Evolutionary conservation across 2,888 invertebrate genomes (phyloP).

Genomic region (Unio delphinus): DNA sequence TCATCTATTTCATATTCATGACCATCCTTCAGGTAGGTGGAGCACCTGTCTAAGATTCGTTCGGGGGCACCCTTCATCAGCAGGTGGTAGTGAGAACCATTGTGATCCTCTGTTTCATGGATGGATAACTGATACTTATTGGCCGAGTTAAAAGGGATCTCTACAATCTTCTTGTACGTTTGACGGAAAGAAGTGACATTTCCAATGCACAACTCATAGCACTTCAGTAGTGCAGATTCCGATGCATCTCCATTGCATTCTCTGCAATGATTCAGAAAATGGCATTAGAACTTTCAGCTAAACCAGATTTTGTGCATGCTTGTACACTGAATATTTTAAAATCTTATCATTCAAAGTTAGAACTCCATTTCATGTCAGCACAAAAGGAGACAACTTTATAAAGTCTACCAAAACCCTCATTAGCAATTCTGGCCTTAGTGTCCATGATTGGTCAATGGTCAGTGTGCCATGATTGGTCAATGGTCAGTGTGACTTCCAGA

Average conservation of each 20-base stretch:
- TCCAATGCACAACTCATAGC: slow-evolving; percentile 70
- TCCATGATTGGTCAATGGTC: too few relatives aligned
- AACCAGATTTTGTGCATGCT: too few relatives aligned
- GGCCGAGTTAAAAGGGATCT: slow-evolving; percentile 74
- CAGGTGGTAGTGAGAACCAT: slow-evolving; percentile 77
- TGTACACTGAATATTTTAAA: too few relatives aligned
- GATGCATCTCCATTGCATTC: slow-evolving; percentile 74
- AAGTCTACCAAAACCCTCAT: background rate
- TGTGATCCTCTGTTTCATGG: slow-evolving; percentile 92
- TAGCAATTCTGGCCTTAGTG: too few relatives aligned
- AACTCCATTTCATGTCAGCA: too few relatives aligned
- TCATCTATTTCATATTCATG: slow-evolving; percentile 92
- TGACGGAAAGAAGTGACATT: slow-evolving; percentile 66
- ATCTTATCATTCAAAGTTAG: too few relatives aligned
- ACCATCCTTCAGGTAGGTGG: slow-evolving; percentile 92
- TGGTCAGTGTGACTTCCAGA: too few relatives aligned
- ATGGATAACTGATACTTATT: slow-evolving; percentile 82
- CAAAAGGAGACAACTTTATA: too few relatives aligned
- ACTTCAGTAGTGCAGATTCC: slow-evolving; percentile 72
- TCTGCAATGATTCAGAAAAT: slow-evolving; percentile 39
- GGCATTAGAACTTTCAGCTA: too few relatives aligned
- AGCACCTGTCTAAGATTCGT: slow-evolving; percentile 90
- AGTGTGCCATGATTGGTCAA: too few relatives aligned
- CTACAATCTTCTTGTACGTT: slow-evolving; percentile 69
- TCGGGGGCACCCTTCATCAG: slow-evolving; percentile 96